phyloP scores from a whole-genome alignment of 2,888 invertebrate species.

The Hirtodrosophila duncani region DNA sequence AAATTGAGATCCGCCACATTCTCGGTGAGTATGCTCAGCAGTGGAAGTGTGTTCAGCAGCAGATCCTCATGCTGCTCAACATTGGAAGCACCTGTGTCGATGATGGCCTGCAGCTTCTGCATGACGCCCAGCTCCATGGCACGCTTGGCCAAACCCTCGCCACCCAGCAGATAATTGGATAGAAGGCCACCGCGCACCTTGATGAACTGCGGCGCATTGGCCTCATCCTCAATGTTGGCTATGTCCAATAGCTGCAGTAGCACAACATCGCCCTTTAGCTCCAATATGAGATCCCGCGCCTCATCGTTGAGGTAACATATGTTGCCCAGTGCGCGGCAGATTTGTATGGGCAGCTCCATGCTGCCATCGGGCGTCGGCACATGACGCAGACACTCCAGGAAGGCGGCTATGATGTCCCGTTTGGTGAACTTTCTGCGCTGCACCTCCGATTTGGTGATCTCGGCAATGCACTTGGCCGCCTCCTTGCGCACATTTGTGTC shows the following conservation, averaged over 20 bases:
- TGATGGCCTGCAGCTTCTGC: conserved; percentile 80
- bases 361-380: conserved; percentile 60
- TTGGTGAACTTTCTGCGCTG: conserved; percentile 86
- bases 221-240: conserved; percentile 59
- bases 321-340: conserved; percentile 91
- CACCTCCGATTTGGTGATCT: conserved; percentile 87
- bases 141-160: conserved; percentile 83
- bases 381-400: conserved; percentile 80
- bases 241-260: conserved; percentile 78
- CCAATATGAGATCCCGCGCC: conserved; percentile 80
- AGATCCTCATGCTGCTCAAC: conserved; percentile 81
- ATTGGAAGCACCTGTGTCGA: conserved; percentile 79
- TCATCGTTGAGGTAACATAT: conserved; percentile 92
- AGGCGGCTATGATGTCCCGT: conserved; percentile 81
- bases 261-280: conserved; percentile 79
- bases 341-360: conserved; percentile 83
- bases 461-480: conserved; percentile 87
- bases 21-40: conserved; percentile 83
- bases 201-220: conserved; percentile 80
- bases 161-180: conserved; percentile 88
- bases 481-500: conserved; percentile 80
- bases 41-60: conserved; percentile 80
- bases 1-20: conserved; percentile 82
- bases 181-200: conserved; percentile 86
- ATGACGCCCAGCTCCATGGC: conserved; percentile 81